phyloP scores from a whole-genome alignment of 2,797 vertebrate genomes.

The Natrix natrix region DNA sequence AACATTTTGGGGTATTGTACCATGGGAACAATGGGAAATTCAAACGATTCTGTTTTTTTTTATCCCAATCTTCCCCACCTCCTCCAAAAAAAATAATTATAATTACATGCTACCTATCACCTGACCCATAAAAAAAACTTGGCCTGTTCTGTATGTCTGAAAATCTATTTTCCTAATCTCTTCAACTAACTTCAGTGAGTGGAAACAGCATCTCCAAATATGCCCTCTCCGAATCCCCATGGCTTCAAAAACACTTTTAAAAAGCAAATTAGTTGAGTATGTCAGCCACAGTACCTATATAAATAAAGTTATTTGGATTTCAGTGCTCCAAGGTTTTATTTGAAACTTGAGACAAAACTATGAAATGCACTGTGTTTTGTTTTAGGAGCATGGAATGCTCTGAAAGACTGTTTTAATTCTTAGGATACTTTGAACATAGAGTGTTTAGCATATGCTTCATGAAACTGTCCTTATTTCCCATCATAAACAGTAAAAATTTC shows the following conservation, averaged over 20 bases:
- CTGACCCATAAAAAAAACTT: background rate
- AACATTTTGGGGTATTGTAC: background rate
- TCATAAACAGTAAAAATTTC: background rate
- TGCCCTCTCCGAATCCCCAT: background rate
- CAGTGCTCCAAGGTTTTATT: background rate
- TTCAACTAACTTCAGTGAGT: background rate
- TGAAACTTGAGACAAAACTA: background rate
- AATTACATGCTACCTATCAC: background rate
- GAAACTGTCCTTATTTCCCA: background rate
- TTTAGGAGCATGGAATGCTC: background rate
- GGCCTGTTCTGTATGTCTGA: background rate
- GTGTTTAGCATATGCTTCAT: background rate
- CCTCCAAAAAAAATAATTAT: background rate
- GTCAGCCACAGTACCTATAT: background rate
- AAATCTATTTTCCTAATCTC: background rate
- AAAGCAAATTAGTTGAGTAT: background rate
- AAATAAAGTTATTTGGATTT: background rate
- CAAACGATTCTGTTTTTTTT: background rate
- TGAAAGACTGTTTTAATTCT: background rate
- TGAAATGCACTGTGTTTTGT: background rate
- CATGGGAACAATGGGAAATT: background rate
- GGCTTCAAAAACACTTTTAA: background rate
- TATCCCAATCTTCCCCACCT: background rate
- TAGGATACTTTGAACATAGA: background rate
- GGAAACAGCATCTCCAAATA: background rate